Evolutionary conservation across 2,113 vertebrate species (phyloP).

Genomic region (Laticauda colubrina): DNA sequence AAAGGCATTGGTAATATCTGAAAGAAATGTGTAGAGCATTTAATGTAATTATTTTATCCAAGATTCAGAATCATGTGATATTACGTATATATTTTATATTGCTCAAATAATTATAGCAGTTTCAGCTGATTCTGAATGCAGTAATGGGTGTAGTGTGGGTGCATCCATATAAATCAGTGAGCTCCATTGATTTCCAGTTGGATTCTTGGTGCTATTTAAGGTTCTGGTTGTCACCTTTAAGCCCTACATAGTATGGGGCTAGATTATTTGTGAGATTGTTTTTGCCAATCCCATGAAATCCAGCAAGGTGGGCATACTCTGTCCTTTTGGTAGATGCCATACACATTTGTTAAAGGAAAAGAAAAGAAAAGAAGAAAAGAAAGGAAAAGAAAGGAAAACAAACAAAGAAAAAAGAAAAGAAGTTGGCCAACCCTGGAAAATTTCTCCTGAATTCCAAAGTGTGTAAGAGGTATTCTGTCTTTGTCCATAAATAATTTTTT

Average conservation of each 20-base stretch:
- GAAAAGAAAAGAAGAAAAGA: background rate
- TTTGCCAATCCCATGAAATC: background rate
- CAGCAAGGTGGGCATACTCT: background rate
- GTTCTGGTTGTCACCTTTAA: background rate
- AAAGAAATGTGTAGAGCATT: background rate
- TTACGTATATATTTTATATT: background rate
- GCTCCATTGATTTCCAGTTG: background rate
- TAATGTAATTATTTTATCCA: background rate
- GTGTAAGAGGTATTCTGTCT: background rate
- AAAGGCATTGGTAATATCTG: background rate
- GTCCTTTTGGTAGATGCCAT: background rate
- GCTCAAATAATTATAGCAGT: background rate
- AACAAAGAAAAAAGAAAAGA: background rate
- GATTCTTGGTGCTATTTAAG: background rate
- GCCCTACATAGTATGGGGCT: background rate
- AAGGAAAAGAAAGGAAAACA: too few relatives aligned
- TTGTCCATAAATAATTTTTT: background rate
- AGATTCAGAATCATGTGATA: background rate
- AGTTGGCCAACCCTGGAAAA: background rate
- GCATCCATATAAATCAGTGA: background rate
- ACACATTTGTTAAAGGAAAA: background rate
- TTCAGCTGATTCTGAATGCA: background rate
- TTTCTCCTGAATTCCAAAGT: background rate
- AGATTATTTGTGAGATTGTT: background rate
- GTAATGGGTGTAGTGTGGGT: background rate